These are phyloP conservation scores for Cossypha dichroa DNA, from an alignment of 2,797 vertebrate genomes.

Conservation along the genomic window DNA sequence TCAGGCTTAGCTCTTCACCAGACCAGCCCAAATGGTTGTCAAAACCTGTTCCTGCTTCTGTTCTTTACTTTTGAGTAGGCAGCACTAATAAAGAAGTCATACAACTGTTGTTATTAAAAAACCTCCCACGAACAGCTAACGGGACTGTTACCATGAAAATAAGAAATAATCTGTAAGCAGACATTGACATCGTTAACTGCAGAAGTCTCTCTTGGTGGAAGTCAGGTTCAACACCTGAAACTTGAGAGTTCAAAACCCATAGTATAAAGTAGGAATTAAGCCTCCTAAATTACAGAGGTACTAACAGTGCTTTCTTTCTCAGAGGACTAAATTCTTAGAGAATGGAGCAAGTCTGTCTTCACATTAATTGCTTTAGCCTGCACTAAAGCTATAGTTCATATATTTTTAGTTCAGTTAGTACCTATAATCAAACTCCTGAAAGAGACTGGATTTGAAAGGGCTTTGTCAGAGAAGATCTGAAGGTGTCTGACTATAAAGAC, in stretches of 20 bases:
- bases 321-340: background rate
- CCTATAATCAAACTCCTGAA: background rate
- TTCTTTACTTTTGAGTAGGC: background rate
- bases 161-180: background rate
- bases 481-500: background rate
- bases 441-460: background rate
- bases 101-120: background rate
- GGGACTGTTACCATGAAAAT: background rate
- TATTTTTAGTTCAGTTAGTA: background rate
- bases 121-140: background rate
- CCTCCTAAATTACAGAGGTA: background rate
- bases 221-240: background rate
- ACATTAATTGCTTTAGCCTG: background rate
- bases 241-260: background rate
- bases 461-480: background rate
- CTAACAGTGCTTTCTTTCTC: background rate
- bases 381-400: background rate
- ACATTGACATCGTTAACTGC: background rate
- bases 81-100: background rate
- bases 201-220: background rate
- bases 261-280: background rate
- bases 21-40: background rate
- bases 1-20: background rate
- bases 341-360: background rate
- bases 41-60: background rate